Evolutionary conservation across 2,113 vertebrate species (phyloP), one percentile per base, ranked within the genome.

Genomic region (Arvicanthis niloticus): DNA sequence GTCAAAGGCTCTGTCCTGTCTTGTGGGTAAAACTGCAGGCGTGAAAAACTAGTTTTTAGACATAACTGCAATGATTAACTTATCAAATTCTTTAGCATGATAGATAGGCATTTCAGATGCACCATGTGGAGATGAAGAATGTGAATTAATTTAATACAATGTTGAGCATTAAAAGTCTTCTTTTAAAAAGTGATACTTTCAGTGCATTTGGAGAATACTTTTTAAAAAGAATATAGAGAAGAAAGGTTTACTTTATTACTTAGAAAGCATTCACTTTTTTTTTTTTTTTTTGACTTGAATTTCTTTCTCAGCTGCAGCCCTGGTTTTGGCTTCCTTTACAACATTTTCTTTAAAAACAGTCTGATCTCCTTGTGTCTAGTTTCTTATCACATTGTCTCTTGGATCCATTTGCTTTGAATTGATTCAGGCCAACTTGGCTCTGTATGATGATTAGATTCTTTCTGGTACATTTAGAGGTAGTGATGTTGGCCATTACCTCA

Each of bases 1-100:
- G 42, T 37, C 19, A 53, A 68, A 65, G 29, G 51, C 31, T 51
- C 26, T 60, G 21, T 51, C 84, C 53, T 92, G 40, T 62, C 81
- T 85, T 68, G 81, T 62, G 48, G 31, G 40, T 92, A 65, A 95
- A 93, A 73, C 7, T 42, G 68, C 73, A 80, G 48, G 70, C 45
- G 6, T 65, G 73, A 94, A 94, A 97, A 95, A 72, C 6, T 24
- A 40, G 88, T 76, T 92, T 78, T 92, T 87, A 91, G 68, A 53
- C 91, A 34, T 95, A 95, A 96, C 75, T 89, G 42, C 29, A 56
- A 45, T 93, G 88, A 4, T 17, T 94, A 72, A 81, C 62, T 90
- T 67, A 75, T 62, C 56, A 88, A 15, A 67, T 72, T 70, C 24
- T 81, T 90, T 75, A 56, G 16, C 34, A 70, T 86, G 58, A 85